phyloP scores from a whole-genome alignment of 2,113 vertebrate genomes.

The Phaethornis superciliosus region DNA sequence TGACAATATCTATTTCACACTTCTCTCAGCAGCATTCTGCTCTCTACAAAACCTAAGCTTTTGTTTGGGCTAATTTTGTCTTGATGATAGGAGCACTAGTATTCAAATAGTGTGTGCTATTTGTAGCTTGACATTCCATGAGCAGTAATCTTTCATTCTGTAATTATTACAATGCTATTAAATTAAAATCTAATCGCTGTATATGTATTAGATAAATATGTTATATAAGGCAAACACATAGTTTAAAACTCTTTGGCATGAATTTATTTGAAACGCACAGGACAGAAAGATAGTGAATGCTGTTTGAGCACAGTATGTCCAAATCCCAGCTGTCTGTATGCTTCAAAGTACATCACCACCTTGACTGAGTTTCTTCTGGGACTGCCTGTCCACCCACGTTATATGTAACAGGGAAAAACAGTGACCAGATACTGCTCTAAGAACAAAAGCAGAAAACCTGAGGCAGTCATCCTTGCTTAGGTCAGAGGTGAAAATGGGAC shows the following conservation, averaged over 20 bases:
- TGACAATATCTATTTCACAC: not conserved
- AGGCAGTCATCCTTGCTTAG: not conserved
- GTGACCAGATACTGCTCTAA: not conserved
- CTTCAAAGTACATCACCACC: not conserved
- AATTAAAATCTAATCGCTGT: not conserved
- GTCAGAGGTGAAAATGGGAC: not conserved
- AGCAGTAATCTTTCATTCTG: not conserved
- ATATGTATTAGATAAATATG: not conserved
- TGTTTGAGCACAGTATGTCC: not conserved
- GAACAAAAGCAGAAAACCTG: not conserved
- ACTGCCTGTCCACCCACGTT: not conserved
- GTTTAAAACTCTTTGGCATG: not conserved
- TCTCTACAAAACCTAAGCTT: not conserved
- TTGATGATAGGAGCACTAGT: not conserved
- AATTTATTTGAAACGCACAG: not conserved
- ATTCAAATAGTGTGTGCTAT: not conserved
- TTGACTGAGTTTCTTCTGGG: not conserved
- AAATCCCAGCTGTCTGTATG: fast-evolving
- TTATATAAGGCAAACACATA: not conserved
- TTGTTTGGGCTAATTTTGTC: not conserved
- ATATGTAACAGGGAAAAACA: not conserved
- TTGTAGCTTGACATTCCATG: not conserved
- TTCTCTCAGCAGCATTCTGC: not conserved
- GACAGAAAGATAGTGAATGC: not conserved
- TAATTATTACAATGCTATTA: not conserved